phyloP scores from a whole-genome alignment of 1,140 invertebrate species.

The Drosophila sechellia region DNA sequence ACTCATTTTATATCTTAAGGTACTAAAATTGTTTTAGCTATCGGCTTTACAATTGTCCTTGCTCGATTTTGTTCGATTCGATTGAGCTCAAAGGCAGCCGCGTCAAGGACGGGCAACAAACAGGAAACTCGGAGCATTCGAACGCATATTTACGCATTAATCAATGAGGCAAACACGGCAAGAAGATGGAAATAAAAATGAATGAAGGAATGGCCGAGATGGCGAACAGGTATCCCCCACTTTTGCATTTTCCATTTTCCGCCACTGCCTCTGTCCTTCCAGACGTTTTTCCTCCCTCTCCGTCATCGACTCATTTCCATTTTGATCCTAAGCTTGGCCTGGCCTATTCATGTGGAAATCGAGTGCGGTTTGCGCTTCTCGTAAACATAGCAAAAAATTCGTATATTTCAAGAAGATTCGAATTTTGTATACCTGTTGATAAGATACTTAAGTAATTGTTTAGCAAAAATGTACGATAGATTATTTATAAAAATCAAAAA shows the following conservation, averaged over 20 bases:
- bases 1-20: not conserved
- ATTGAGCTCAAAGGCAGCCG: conserved; percentile 33
- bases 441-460: not conserved
- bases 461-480: too few relatives aligned
- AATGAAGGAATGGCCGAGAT: conserved; percentile 42
- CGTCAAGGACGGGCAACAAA: conserved; percentile 46
- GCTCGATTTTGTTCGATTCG: conserved; percentile 14
- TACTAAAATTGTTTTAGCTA: not conserved
- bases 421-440: not conserved
- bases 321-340: conserved; percentile 43
- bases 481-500: too few relatives aligned
- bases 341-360: conserved; percentile 65
- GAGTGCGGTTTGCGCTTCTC: conserved; percentile 44
- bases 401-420: not conserved
- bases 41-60: conserved; percentile 5
- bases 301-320: conserved; percentile 38
- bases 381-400: conserved; percentile 46
- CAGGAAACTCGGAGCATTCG: conserved; percentile 46
- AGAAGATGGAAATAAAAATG: conserved; percentile 30
- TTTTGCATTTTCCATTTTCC: not conserved
- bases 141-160: conserved; percentile 78
- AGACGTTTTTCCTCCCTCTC: not conserved
- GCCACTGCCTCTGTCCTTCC: not conserved
- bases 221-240: conserved; percentile 29
- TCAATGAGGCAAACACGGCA: conserved; percentile 69